Evolutionary conservation across 2,113 vertebrate genomes (phyloP), one percentile per base, ranked within the genome.

Genomic region (Dasyurus viverrinus): DNA sequence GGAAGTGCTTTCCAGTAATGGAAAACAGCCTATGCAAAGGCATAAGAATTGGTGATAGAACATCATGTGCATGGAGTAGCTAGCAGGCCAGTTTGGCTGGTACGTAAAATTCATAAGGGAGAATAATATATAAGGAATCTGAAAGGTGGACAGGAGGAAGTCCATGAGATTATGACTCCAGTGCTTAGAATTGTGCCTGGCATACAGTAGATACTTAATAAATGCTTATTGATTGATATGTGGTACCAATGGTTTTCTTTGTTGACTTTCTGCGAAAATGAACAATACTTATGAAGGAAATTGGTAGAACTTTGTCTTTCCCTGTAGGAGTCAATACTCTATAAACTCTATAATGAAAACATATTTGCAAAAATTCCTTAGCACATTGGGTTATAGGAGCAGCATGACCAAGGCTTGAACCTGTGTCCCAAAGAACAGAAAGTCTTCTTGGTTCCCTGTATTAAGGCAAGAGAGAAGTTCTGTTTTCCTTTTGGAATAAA

Each of bases 401-500:
- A n/a, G 7, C 94, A 84, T 91, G 24, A 24, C 93, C 54, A n/a
- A 57, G 93, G 19, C 25, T 27, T 92, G 92, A 97, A 92, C 47
- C 90, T 95, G 53, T 42, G 91, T 47, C 91, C 48, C 14, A 93
- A 42, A 6, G 93, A 95, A 48, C 91, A 95, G 93, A 91, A 97
- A 27, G 93, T 52, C 94, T 96, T 30, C 25, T 76, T 89, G 54
- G 46, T 84, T 76, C 27, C 94, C n/a, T 92, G 94, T n/a, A 5
- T 91, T 57, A 91, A 96, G 50, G 96, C 60, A 91, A 95, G 93
- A 96, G 68, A 42, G 2, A 16, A 93, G 57, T 93, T 90, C n/a
- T 57, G 89, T 89, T 96, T 97, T 96, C 50, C 57, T 96, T 97
- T 96, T 92, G 47, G 26, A 89, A 42, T 47, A 94, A 97, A 90